Evolutionary conservation across 1,140 invertebrate genomes (phyloP).

Genomic region (Psilanteris sp.): DNA sequence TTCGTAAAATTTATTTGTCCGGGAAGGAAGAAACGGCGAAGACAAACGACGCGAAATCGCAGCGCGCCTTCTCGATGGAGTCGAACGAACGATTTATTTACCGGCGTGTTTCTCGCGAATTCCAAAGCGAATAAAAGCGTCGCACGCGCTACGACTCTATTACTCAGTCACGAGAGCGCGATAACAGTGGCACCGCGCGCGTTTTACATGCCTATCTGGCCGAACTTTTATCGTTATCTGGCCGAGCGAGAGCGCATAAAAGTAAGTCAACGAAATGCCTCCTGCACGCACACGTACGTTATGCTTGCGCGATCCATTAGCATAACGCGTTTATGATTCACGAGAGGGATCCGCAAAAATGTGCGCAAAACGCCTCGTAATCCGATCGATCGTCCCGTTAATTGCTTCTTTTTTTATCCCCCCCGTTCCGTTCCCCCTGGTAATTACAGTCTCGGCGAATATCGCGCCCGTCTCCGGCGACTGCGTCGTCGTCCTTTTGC

Average conservation of each 20-base stretch:
- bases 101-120: too few species aligned
- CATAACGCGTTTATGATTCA: conserved; percentile 57
- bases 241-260: conserved; percentile 14
- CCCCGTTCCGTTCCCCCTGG: conserved; percentile 7
- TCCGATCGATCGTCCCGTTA: conserved; percentile 46
- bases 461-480: not conserved
- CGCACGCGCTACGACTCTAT: conserved; percentile 58
- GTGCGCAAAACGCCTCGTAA: conserved; percentile 28
- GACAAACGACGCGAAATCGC: not conserved
- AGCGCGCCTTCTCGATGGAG: not conserved
- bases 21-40: too few species aligned
- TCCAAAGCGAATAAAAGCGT: conserved; percentile 42
- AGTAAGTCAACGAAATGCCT: conserved; percentile 27
- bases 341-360: conserved; percentile 58
- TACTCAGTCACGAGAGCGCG: conserved; percentile 46
- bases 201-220: conserved; percentile 55
- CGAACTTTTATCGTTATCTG: conserved; percentile 46
- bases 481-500: conserved; percentile 20
- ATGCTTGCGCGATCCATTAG: conserved; percentile 44
- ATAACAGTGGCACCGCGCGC: conserved; percentile 45
- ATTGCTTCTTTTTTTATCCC: conserved; percentile 20
- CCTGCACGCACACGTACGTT: conserved; percentile 29
- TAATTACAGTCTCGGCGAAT: conserved; percentile 36
- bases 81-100: too few species aligned
- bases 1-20: too few species aligned